phyloP scores from a whole-genome alignment of 2,113 vertebrate species.

The Nerophis ophidion region DNA sequence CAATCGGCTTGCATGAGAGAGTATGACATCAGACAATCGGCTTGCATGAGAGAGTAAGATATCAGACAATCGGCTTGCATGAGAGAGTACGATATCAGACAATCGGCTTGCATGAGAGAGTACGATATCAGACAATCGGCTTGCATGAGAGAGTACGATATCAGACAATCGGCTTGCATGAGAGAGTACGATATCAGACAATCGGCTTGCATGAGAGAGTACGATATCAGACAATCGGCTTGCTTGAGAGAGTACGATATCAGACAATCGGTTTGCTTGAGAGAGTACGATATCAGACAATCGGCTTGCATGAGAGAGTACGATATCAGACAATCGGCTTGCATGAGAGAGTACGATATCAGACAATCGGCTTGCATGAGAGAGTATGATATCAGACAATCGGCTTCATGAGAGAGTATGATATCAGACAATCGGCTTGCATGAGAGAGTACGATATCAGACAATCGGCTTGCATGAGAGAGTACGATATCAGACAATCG shows the following conservation, averaged over 20 bases:
- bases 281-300: constrained; percentile 99
- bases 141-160: constrained; percentile 99
- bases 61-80: constrained; percentile 99
- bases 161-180: constrained; percentile 99
- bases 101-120: constrained; percentile 99
- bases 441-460: constrained; percentile 99
- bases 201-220: constrained; percentile 99
- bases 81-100: constrained; percentile 99
- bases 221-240: constrained; percentile 99
- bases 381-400: constrained; percentile 99
- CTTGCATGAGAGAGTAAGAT: constrained; percentile 99
- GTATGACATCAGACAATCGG: constrained; percentile 99
- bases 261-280: constrained; percentile 99
- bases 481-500: constrained; percentile 99
- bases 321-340: constrained; percentile 99
- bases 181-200: constrained; percentile 99
- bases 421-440: too few relatives aligned
- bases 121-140: constrained; percentile 99
- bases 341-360: constrained; percentile 99
- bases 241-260: constrained; percentile 99
- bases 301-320: constrained; percentile 99
- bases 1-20: constrained; percentile 99
- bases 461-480: constrained; percentile 99
- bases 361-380: constrained; percentile 99
- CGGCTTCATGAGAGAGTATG: too few relatives aligned